phyloP scores from a whole-genome alignment of 2,888 invertebrate genomes.

The Dynastes hyllus region DNA sequence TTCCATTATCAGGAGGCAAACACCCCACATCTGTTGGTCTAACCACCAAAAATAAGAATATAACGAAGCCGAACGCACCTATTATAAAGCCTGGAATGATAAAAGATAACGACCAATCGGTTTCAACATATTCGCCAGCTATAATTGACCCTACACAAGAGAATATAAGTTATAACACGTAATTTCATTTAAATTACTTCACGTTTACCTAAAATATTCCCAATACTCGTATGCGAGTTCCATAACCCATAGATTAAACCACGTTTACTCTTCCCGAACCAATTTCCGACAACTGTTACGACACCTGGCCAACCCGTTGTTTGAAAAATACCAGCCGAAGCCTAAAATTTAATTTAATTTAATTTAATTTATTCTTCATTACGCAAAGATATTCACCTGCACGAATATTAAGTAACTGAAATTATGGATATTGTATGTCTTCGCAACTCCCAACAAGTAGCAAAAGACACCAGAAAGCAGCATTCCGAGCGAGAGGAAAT shows the following conservation, averaged over 20 bases:
- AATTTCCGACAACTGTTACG: conserved; percentile 93
- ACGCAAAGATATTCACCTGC: conserved; percentile 76
- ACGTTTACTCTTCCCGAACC: conserved; percentile 94
- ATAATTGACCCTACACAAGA: conserved; percentile 80
- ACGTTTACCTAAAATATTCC: conserved; percentile 88
- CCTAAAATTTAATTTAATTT: conserved; percentile 70
- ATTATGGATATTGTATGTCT: conserved; percentile 85
- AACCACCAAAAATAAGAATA: conserved; percentile 90
- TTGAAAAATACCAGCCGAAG: conserved; percentile 89
- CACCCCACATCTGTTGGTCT: conserved; percentile 86
- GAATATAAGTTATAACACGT: neutral
- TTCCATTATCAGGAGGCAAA: conserved; percentile 65
- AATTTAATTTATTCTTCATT: neutral
- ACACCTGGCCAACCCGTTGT: conserved; percentile 98
- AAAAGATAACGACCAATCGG: conserved; percentile 93
- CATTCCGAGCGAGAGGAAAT: conserved; percentile 95
- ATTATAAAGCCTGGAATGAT: conserved; percentile 92
- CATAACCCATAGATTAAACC: conserved; percentile 96
- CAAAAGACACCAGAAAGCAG: conserved; percentile 88
- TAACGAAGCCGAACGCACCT: conserved; percentile 78
- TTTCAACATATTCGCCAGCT: conserved; percentile 89
- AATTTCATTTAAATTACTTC: neutral
- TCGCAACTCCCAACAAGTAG: conserved; percentile 92
- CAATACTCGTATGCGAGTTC: conserved; percentile 97
- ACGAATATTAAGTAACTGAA: conserved; percentile 87